A percentile compares a stretch with the other conserved stretches of the same genome.
Conservation (phyloP, 2,797 vertebrate genomes). For the Poeciliopsis infans region DNA sequence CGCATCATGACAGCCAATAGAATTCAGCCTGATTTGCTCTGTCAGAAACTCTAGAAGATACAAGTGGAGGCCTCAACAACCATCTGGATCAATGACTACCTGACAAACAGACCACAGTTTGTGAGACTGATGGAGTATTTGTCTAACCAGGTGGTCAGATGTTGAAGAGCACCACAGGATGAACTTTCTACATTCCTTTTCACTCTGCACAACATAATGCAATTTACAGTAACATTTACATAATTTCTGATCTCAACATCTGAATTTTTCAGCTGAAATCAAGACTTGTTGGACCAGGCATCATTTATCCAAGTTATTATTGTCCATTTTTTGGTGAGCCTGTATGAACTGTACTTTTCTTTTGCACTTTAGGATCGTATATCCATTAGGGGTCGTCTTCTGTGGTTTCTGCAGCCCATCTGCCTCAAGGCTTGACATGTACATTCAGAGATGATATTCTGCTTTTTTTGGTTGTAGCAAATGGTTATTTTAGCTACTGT, state of each 20-base stretch:
- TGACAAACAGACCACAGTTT: conserved; percentile 1
- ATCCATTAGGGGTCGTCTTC: not conserved
- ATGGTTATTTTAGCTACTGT: not conserved
- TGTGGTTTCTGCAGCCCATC: not conserved
- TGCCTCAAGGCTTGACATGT: not conserved
- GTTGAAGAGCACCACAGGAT: not conserved
- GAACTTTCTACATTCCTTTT: not conserved
- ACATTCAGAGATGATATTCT: not conserved
- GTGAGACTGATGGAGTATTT: not conserved
- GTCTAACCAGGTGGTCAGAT: not conserved
- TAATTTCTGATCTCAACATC: not conserved
- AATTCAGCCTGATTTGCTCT: too few relatives aligned
- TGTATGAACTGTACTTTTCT: not conserved
- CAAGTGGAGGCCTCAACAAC: not conserved
- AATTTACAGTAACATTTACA: not conserved
- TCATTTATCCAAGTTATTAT: not conserved
- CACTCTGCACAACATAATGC: not conserved
- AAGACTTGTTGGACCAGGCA: not conserved
- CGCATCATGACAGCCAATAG: too few relatives aligned
- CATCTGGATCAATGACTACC: not conserved
- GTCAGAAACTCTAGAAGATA: not conserved
- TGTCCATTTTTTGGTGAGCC: not conserved
- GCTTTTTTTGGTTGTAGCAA: not conserved
- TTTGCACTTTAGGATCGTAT: not conserved
- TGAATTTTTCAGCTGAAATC: not conserved